phyloP scores from a whole-genome alignment of 2,888 invertebrate genomes.

The Macrosoma leucophasiata region DNA sequence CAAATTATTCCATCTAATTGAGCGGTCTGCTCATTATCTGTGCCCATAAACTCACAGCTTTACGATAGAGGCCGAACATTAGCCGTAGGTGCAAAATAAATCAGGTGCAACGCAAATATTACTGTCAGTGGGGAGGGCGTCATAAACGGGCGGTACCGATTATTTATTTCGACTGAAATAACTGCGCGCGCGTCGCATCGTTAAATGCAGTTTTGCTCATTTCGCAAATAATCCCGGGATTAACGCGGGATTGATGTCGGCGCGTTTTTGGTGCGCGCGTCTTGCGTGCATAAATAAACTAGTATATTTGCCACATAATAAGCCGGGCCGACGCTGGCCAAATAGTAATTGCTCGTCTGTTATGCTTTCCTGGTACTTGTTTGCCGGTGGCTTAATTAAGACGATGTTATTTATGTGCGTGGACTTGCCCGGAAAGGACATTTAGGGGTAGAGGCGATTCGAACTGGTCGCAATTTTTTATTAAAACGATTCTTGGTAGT shows the following conservation, averaged over 20 bases:
- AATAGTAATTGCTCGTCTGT: conserved; percentile 42
- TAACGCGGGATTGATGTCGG: conserved; percentile 55
- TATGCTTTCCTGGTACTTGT: conserved; percentile 43
- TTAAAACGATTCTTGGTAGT: no score
- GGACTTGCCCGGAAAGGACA: no score
- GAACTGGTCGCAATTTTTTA: no score
- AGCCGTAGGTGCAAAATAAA: conserved; percentile 46
- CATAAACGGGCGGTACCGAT: conserved; percentile 50
- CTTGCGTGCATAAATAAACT: conserved; percentile 52
- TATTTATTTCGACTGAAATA: conserved; percentile 51
- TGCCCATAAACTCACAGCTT: conserved; percentile 46
- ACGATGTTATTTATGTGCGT: conserved; percentile 25
- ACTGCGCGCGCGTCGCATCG: conserved; percentile 40
- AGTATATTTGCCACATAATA: conserved; percentile 35
- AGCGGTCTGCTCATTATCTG: conserved; percentile 36
- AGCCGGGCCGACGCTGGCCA: conserved; percentile 31
- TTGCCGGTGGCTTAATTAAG: conserved; percentile 40
- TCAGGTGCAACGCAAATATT: conserved; percentile 60
- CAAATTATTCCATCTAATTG: conserved; percentile 38
- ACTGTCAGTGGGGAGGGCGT: conserved; percentile 49
- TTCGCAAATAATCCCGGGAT: conserved; percentile 56
- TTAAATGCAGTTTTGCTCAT: conserved; percentile 58
- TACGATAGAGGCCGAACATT: conserved; percentile 40
- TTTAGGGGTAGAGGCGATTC: no score
- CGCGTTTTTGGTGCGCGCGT: conserved; percentile 45